phyloP scores from a whole-genome alignment of 2,113 vertebrate species.

The Bettongia penicillata region DNA sequence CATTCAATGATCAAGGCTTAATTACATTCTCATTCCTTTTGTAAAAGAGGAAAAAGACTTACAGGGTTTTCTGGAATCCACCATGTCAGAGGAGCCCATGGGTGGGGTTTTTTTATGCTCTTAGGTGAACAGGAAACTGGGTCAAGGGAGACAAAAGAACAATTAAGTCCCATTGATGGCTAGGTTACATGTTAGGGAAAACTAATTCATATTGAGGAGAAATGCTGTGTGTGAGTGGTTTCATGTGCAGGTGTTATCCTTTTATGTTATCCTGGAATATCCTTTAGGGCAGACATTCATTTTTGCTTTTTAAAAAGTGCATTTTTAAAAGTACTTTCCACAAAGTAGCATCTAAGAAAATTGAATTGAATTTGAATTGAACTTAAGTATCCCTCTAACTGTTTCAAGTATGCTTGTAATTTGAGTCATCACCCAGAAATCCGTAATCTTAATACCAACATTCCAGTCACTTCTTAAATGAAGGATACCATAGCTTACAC shows the following conservation, averaged over 20 bases:
- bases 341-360: not conserved
- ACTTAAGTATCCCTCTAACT: not conserved
- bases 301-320: not conserved
- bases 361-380: not conserved
- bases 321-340: not conserved
- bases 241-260: not conserved
- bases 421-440: not conserved
- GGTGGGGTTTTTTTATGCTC: no score
- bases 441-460: not conserved
- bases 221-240: not conserved
- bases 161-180: not conserved
- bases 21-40: no score
- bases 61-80: not conserved
- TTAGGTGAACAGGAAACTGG: not conserved
- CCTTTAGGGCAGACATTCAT: not conserved
- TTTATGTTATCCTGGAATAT: not conserved
- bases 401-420: not conserved
- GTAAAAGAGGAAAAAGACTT: not conserved
- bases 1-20: no score
- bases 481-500: not conserved
- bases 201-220: not conserved
- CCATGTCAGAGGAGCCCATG: not conserved
- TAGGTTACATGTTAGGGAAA: not conserved
- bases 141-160: not conserved
- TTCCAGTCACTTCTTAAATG: not conserved